phyloP scores from a whole-genome alignment of 35 echinoderm and acorn worm species.

The Strongylocentrotus purpuratus region DNA sequence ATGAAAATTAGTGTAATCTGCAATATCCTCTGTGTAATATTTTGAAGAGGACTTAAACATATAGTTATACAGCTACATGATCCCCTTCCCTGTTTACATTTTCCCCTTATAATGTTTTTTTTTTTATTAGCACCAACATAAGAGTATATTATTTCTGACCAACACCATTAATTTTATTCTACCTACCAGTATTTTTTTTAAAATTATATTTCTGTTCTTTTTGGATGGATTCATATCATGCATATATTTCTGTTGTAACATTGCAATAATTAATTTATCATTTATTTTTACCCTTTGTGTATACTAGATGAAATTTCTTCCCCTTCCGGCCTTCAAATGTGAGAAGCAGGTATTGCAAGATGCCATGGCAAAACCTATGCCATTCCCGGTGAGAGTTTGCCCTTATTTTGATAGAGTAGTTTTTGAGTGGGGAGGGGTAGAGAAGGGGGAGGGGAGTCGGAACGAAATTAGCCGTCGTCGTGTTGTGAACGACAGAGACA shows the following conservation, averaged over 20 bases:
- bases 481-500: neutral
- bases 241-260: neutral
- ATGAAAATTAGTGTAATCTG: too few species aligned
- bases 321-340: conserved; percentile 70
- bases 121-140: too few species aligned
- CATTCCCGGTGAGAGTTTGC: conserved; percentile 70
- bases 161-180: too few species aligned
- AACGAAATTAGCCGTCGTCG: neutral
- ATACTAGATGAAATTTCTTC: conserved; percentile 69
- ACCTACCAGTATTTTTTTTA: too few species aligned
- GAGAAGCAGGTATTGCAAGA: conserved; percentile 59
- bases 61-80: too few species aligned
- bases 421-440: neutral
- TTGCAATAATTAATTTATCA: neutral
- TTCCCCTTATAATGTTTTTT: too few species aligned
- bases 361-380: conserved; percentile 66
- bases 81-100: too few species aligned
- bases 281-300: neutral
- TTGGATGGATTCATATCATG: too few species aligned
- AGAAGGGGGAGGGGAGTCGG: neutral
- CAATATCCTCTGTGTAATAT: too few species aligned
- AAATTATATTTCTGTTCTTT: too few species aligned
- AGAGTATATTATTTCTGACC: too few species aligned
- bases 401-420: neutral
- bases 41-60: too few species aligned